These are phyloP conservation scores for Lates japonicus DNA, from an alignment of 2,797 vertebrate genomes.

Conservation along the genomic window DNA sequence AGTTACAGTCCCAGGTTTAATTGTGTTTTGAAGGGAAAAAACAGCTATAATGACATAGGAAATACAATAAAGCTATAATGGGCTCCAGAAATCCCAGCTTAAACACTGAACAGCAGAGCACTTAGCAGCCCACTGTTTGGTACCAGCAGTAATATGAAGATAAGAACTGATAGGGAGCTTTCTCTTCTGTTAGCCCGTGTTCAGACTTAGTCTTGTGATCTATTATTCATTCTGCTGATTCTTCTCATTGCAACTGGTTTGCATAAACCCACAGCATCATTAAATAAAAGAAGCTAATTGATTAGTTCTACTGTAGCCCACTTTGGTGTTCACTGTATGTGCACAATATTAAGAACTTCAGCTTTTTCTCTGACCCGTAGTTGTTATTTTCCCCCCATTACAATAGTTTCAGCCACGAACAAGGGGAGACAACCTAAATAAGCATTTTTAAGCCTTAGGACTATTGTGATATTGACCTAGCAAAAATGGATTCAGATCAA, in stretches of 20 bases:
- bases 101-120: constrained; percentile 61
- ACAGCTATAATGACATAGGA: constrained; percentile 62
- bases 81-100: constrained; percentile 65
- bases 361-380: constrained; percentile 14
- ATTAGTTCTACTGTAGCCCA: constrained; percentile 58
- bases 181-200: constrained; percentile 64
- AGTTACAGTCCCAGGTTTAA: constrained; percentile 77
- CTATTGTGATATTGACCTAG: constrained; percentile 56
- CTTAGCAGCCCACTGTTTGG: constrained; percentile 56
- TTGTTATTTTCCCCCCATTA: constrained; percentile 23
- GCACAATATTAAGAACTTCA: constrained; percentile 26
- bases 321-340: constrained; percentile 36
- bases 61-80: constrained; percentile 74
- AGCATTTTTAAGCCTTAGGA: constrained; percentile 21
- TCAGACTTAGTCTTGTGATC: constrained; percentile 78
- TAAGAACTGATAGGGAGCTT: constrained; percentile 55
- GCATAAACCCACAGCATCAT: constrained; percentile 74
- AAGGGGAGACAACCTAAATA: constrained; percentile 22
- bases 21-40: constrained; percentile 68
- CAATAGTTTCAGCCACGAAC: constrained; percentile 17
- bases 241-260: constrained; percentile 72
- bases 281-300: constrained; percentile 74
- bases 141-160: constrained; percentile 49
- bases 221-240: constrained; percentile 84
- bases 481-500: constrained; percentile 59